Evolutionary conservation across 2,888 invertebrate genomes (phyloP), one percentile per base, ranked within the genome.

Genomic region (Leucophenga maculata): DNA sequence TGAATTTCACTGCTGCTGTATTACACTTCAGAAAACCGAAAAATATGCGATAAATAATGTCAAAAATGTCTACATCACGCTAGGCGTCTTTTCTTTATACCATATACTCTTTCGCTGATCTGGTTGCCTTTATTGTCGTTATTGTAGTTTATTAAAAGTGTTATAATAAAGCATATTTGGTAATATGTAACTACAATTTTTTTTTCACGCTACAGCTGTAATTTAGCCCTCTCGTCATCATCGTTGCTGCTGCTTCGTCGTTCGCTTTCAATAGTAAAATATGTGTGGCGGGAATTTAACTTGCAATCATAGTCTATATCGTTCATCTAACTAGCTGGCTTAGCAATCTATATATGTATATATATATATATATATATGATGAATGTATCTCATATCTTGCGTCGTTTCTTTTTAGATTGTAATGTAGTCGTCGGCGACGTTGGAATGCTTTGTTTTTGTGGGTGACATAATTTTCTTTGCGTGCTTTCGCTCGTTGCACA

Each of bases 91-190:
- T 39, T 39, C 1, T 39, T 32, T 32, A 6, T 39, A 11, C 8
- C 39, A 39, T 8, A 39, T 39, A 39, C 39, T 39, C 8, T 39
- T 39, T 39, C 8, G 26, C 59, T 31, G 1, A 59, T 16, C 20
- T 55, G 3, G 6, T 22, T 22, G 13, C 4, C 6, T 13, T 22
- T 55, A 20, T 55, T 55, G 20, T 55, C 26, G 14, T 55, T 55
- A 18, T 55, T 59, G 32, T 31, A 3, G 59, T 31, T 26, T 59
- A 59, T 59, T 59, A 59, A 59, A 59, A 59, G 59, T 59, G 31
- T 31, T 59, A 31, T 59, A 59, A 59, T 59, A 59, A 59, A 59
- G n/a, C 59, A 59, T 59, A 59, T 59, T 59, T 59, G 59, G 59
- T 18, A 59, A 59, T 59, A 59, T 32, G 50, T 32, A 31, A 31